Conservation (phyloP, 2,797 vertebrate genomes). For the Oceanodroma leucorhoa region DNA sequence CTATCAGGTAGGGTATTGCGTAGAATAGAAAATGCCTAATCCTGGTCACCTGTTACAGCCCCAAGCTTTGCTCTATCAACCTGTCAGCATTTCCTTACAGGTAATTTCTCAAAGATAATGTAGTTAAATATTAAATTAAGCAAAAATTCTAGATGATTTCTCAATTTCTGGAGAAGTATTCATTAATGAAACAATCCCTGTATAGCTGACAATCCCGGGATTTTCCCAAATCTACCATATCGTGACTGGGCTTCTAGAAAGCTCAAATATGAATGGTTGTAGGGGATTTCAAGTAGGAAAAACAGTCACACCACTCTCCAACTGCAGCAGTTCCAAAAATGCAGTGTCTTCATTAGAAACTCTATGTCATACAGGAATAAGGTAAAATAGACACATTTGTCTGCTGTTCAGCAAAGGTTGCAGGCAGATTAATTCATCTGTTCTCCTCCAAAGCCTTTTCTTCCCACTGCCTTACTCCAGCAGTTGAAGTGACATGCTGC, state of each 20-base stretch:
- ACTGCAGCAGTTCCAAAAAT: not conserved
- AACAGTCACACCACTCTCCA: not conserved
- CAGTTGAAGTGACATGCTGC: not conserved
- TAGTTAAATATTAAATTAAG: not conserved
- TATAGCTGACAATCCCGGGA: not conserved
- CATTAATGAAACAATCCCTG: not conserved
- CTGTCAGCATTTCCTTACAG: not conserved
- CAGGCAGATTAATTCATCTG: not conserved
- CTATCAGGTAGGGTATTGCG: accelerated
- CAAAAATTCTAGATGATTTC: not conserved
- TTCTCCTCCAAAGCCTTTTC: not conserved
- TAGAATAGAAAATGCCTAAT: not conserved
- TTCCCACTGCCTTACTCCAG: not conserved
- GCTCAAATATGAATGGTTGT: not conserved
- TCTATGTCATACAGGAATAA: not conserved
- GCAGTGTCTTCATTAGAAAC: not conserved
- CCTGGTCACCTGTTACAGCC: not conserved
- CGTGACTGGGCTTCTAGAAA: not conserved
- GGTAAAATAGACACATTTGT: slow-evolving; percentile 4
- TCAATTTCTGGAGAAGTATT: not conserved
- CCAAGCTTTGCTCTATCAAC: not conserved
- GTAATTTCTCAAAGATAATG: not conserved
- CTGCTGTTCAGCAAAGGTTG: not conserved
- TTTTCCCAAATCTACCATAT: not conserved
- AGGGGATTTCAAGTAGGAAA: not conserved